These are phyloP conservation scores for Hypomecis punctinalis DNA, from an alignment of 2,888 invertebrate species.

Conservation along the genomic window DNA sequence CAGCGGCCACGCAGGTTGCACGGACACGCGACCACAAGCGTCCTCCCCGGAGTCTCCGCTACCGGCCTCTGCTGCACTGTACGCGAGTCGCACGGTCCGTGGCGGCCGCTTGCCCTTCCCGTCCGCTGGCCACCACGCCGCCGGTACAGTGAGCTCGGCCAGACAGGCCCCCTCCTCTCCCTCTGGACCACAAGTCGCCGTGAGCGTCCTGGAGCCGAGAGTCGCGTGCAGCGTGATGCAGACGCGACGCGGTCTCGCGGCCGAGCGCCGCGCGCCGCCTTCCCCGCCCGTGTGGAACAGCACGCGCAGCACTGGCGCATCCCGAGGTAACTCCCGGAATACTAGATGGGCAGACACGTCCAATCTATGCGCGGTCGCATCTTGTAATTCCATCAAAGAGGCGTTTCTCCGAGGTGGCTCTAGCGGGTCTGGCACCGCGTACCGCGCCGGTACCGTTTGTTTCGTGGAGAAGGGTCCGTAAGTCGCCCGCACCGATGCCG, in stretches of 20 bases:
- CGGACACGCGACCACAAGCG: slow-evolving; percentile 89
- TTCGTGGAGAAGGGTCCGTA: slow-evolving; percentile 98
- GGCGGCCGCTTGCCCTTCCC: slow-evolving; percentile 88
- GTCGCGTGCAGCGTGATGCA: slow-evolving; percentile 93
- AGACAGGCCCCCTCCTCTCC: slow-evolving; percentile 97
- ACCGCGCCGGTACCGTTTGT: slow-evolving; percentile 96
- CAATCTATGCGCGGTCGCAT: slow-evolving; percentile 89
- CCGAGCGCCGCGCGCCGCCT: slow-evolving; percentile 90
- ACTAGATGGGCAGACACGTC: slow-evolving; percentile 98
- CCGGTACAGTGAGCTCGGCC: slow-evolving; percentile 94
- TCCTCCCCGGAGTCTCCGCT: slow-evolving; percentile 87
- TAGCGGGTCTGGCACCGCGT: slow-evolving; percentile 93
- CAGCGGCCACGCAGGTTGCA: slow-evolving; percentile 88
- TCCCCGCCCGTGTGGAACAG: slow-evolving; percentile 96
- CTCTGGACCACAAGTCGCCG: slow-evolving; percentile 96
- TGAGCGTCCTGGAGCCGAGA: slow-evolving; percentile 86
- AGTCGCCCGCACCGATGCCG: slow-evolving; percentile 95
- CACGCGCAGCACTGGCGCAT: slow-evolving; percentile 96
- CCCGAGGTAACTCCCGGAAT: slow-evolving; percentile 93
- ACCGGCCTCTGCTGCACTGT: slow-evolving; percentile 94
- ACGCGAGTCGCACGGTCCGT: slow-evolving; percentile 91
- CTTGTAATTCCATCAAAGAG: slow-evolving; percentile 84
- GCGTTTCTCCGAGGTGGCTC: slow-evolving; percentile 87
- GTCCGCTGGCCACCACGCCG: slow-evolving; percentile 95
- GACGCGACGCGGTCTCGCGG: slow-evolving; percentile 89